phyloP scores from a whole-genome alignment of 1,140 invertebrate species.

The Papilio xuthus region DNA sequence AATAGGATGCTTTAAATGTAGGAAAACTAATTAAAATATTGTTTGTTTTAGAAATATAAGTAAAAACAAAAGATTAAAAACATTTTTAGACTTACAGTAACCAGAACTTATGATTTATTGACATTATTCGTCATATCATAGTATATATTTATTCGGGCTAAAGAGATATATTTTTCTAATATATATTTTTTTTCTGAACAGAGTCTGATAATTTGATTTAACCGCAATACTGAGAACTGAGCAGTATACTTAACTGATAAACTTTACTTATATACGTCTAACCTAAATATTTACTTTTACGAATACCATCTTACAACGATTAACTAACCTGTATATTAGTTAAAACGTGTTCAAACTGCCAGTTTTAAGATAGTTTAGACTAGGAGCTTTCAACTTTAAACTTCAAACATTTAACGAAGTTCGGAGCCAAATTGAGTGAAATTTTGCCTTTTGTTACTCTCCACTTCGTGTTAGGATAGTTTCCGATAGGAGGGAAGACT shows the following conservation, averaged over 20 bases:
- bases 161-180: too few species aligned
- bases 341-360: not conserved
- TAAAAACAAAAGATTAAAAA: not conserved
- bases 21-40: slow-evolving; percentile 17
- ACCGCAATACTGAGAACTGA: too few species aligned
- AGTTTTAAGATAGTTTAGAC: not conserved
- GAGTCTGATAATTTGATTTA: too few species aligned
- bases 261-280: too few species aligned
- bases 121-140: too few species aligned
- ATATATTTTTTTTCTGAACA: too few species aligned
- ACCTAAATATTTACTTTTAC: not conserved
- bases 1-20: slow-evolving; percentile 6
- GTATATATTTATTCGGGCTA: too few species aligned
- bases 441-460: not conserved
- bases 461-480: not conserved
- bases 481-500: not conserved
- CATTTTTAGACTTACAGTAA: too few species aligned
- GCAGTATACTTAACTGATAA: too few species aligned
- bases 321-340: not conserved
- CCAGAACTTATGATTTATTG: too few species aligned
- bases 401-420: slow-evolving; percentile 1
- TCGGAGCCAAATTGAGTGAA: slow-evolving; percentile 12
- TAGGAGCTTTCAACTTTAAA: not conserved
- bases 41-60: slow-evolving; percentile 2
- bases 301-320: not conserved